Percentiles rank a stretch among this genome's conserved stretches.
These are phyloP conservation scores for Gonocerus acuteangulatus DNA, from an alignment of 2,888 invertebrate genomes.

Conservation along the genomic window DNA sequence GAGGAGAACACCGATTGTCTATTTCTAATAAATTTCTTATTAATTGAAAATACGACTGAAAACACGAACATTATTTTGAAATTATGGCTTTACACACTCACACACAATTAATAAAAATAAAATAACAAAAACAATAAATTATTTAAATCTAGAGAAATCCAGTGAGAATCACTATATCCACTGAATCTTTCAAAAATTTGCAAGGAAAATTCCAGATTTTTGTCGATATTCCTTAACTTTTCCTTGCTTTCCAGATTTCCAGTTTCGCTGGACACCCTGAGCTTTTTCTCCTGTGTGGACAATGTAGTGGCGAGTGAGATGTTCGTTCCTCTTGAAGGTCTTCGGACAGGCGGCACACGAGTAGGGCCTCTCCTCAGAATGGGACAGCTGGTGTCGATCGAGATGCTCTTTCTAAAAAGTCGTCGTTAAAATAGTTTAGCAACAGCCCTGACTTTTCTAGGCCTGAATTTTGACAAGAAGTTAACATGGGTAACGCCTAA, in stretches of 20 bases:
- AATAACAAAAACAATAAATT: background rate
- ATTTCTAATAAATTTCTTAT: too few relatives aligned
- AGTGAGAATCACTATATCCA: slow-evolving; percentile 1
- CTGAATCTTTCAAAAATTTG: slow-evolving; percentile 10
- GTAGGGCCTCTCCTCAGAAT: slow-evolving; percentile 46
- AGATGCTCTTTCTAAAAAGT: slow-evolving; percentile 49
- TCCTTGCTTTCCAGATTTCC: slow-evolving; percentile 19
- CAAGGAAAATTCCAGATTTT: slow-evolving; percentile 19
- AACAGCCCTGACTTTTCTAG: too few relatives aligned
- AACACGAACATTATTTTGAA: background rate
- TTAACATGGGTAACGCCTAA: too few relatives aligned
- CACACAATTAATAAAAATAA: background rate
- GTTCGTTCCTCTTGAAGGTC: slow-evolving; percentile 47
- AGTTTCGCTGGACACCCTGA: slow-evolving; percentile 23
- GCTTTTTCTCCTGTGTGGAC: slow-evolving; percentile 50
- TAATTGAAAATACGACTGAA: slow-evolving; percentile 1
- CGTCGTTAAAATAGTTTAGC: too few relatives aligned
- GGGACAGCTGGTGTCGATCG: slow-evolving; percentile 48
- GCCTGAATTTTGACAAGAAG: too few relatives aligned
- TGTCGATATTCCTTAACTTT: slow-evolving; percentile 18
- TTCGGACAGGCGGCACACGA: slow-evolving; percentile 40
- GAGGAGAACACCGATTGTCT: too few relatives aligned
- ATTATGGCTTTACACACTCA: slow-evolving; percentile 37
- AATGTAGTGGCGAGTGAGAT: slow-evolving; percentile 48
- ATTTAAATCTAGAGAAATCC: background rate